Percentiles rank a stretch among this genome's conserved stretches.
phyloP scores from a whole-genome alignment of 2,797 vertebrate species.

The Pyrocephalus nanus region DNA sequence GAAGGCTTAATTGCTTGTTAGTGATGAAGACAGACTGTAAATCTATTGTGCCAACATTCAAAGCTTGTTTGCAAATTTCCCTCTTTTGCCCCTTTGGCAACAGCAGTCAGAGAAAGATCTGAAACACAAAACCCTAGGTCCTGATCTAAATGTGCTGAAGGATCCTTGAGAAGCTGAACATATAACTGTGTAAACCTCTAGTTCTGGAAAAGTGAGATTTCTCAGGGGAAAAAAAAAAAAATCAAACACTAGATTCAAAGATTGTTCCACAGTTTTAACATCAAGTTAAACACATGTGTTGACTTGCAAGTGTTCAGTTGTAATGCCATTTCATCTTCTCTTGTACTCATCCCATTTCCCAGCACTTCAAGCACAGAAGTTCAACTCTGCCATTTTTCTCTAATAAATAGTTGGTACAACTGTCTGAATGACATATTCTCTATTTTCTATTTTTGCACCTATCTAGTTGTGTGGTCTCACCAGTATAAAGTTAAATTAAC shows the following conservation, averaged over 20 bases:
- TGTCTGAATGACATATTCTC: not conserved
- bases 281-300: not conserved
- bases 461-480: not conserved
- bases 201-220: not conserved
- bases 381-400: not conserved
- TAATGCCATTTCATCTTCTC: not conserved
- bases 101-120: not conserved
- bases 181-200: not conserved
- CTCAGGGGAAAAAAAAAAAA: not conserved
- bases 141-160: not conserved
- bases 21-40: not conserved
- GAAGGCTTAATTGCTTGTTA: not conserved
- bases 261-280: not conserved
- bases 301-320: not conserved
- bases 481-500: not conserved
- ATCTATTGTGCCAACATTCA: not conserved
- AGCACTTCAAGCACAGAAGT: not conserved
- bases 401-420: not conserved
- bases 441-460: not conserved
- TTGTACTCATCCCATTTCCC: not conserved
- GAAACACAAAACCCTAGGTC: not conserved
- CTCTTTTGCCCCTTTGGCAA: not conserved
- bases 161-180: not conserved
- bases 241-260: not conserved
- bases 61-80: not conserved